Percentiles rank a stretch among this genome's conserved stretches.
These are phyloP conservation scores for Trogon surrucura DNA, from an alignment of 2,113 vertebrate genomes.

Conservation along the genomic window DNA sequence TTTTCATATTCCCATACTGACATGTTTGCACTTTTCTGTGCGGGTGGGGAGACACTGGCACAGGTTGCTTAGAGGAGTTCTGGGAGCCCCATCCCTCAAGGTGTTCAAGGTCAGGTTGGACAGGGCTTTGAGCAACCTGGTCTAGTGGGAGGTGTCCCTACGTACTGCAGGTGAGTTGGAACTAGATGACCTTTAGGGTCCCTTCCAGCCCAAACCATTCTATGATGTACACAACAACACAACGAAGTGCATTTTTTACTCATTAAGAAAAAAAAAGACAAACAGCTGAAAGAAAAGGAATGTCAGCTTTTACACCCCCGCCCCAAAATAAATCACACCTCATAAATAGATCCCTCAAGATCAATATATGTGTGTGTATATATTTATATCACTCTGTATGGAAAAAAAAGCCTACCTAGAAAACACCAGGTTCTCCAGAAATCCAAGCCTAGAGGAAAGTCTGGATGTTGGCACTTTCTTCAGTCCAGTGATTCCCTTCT, in stretches of 20 bases:
- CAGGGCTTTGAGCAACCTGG: no score
- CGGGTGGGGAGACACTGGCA: no score
- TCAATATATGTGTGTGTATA: not conserved
- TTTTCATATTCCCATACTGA: not conserved
- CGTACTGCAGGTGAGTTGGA: no score
- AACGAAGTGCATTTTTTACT: not conserved
- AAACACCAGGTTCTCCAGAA: not conserved
- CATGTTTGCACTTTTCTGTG: no score
- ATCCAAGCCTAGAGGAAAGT: not conserved
- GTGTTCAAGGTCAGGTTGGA: no score
- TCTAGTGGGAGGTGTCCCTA: no score
- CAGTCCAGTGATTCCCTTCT: not conserved
- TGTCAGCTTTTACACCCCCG: not conserved
- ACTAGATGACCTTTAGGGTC: no score
- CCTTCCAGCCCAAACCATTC: no score
- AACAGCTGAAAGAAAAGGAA: not conserved
- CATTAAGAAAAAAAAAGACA: not conserved
- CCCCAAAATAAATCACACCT: not conserved
- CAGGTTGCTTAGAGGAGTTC: no score
- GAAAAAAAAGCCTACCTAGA: not conserved
- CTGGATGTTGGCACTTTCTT: not conserved
- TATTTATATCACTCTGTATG: fast-evolving
- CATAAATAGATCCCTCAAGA: not conserved
- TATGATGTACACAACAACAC: not conserved
- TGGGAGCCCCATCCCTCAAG: no score